Evolutionary conservation across 2,888 invertebrate species (phyloP), one percentile per base, ranked within the genome.

Genomic region (Meiosimyza platycephala): DNA sequence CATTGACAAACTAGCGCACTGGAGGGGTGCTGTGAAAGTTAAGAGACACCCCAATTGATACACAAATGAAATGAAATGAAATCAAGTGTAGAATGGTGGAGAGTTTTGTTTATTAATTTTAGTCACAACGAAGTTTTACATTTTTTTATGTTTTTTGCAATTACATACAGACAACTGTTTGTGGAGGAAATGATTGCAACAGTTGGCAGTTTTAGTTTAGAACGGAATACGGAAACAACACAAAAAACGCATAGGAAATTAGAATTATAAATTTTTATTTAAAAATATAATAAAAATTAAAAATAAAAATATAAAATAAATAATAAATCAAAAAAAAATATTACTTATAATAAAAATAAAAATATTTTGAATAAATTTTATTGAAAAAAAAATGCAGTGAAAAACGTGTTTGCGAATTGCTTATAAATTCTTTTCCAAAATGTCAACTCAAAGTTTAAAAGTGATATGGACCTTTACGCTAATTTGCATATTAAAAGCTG

Each of bases 101-200:
- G 40, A 40, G 40, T 40, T 40, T 40, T 40, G 40, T 40, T 40
- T 40, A 40, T 40, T 40, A 40, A 40, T 40, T 40, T 40, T 9
- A 40, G 40, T 40, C 9, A 7, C 40, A 40, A 40, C 40, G 9
- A 40, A 40, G 40, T 79, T 76, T 73, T 72, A 70, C 62, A 76
- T 73, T 78, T 76, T 74, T 82, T 81, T 77, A 2, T 40, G 2
- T 40, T 40, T 40, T 40, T 40, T 40, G 40, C 40, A 40, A 40
- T 9, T 40, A 40, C 40, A 40, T 40, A 40, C 40, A 6, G 9
- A 40, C 9, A 40, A 9, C 9, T 40, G 40, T 9, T 40, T 77
- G 76, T 76, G 79, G 80, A 76, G 82, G 81, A 80, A 80, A 82
- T 80, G 33, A 78, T 81, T 79, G 64, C 69, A 73, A 75, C 72